phyloP scores from a whole-genome alignment of 2,797 vertebrate species.

The Spea hammondii region DNA sequence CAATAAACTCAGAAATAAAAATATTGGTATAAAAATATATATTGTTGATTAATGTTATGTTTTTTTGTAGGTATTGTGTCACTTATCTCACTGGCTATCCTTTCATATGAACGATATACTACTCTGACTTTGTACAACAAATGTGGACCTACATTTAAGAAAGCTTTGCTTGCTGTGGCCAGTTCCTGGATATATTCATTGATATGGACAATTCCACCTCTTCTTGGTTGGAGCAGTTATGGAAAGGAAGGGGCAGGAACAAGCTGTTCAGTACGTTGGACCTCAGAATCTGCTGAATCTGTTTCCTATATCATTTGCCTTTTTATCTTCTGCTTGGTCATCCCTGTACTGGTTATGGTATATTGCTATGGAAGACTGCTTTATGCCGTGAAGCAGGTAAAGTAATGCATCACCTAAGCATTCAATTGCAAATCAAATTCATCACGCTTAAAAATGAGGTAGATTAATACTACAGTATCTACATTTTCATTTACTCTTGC shows the following conservation, averaged over 20 bases:
- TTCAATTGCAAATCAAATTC: no score
- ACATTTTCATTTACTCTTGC: no score
- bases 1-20: no score
- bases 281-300: constrained; percentile 68
- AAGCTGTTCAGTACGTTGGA: constrained; percentile 85
- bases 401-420: constrained; percentile 18
- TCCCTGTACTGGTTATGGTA: constrained; percentile 80
- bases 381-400: constrained; percentile 81
- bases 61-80: constrained; percentile 80
- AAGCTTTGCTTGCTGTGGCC: constrained; percentile 76
- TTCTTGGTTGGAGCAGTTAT: constrained; percentile 87
- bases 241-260: constrained; percentile 81
- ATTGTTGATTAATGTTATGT: background rate
- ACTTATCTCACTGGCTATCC: constrained; percentile 80
- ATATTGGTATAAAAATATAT: no score
- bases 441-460: no score
- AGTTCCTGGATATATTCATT: constrained; percentile 84
- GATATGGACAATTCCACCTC: constrained; percentile 84
- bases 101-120: constrained; percentile 86
- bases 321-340: constrained; percentile 82
- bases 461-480: no score
- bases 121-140: constrained; percentile 82
- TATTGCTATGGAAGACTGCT: constrained; percentile 83
- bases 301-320: constrained; percentile 86
- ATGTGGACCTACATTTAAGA: constrained; percentile 68